Evolutionary conservation across 1,140 invertebrate species (phyloP), one percentile per base, ranked within the genome.

Genomic region (Steinernema feltiae): DNA sequence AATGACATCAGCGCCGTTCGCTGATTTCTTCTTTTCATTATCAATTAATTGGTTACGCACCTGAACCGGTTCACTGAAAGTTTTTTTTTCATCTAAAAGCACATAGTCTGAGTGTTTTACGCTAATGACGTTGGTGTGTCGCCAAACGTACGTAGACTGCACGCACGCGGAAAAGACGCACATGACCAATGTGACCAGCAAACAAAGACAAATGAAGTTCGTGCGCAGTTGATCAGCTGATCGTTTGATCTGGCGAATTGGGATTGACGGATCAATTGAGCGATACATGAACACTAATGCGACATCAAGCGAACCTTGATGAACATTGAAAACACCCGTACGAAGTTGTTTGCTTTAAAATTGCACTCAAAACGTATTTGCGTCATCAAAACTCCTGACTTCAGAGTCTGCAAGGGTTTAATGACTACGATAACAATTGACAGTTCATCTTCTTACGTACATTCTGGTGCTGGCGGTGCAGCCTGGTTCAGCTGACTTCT

Each of bases 1-100:
- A 3, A 27, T 63, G 53, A 63, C 53, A 63, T 63, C 53, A 63
- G 53, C 53, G 53, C n/a, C n/a, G n/a, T 63, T 63, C 53, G 53
- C 53, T 21, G 53, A 63, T n/a, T n/a, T n/a, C 15, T 63, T 63
- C 53, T 12, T 12, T 15, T 63, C 53, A 63, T 21, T 17, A 12
- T 27, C 12, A 3, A 12, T 63, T 27, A 12, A 27, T 7, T 21
- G 53, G 53, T 63, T 63, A 63, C 53, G 53, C 53, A 15, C 2
- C 3, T 3, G 24, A 63, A 63, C 53, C 53, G 53, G 53, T 63
- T 63, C 53, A 63, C 7, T 21, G 3, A 63, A 63, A 63, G 24
- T 7, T 63, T 63, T 63, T n/a, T n/a, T n/a, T n/a, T n/a, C n/a
- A n/a, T n/a, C n/a, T n/a, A n/a, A n/a, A n/a, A n/a, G n/a, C n/a